Evolutionary conservation across 2,888 invertebrate species (phyloP), one percentile per base, ranked within the genome.

Genomic region (Drosophila nigritarsus): DNA sequence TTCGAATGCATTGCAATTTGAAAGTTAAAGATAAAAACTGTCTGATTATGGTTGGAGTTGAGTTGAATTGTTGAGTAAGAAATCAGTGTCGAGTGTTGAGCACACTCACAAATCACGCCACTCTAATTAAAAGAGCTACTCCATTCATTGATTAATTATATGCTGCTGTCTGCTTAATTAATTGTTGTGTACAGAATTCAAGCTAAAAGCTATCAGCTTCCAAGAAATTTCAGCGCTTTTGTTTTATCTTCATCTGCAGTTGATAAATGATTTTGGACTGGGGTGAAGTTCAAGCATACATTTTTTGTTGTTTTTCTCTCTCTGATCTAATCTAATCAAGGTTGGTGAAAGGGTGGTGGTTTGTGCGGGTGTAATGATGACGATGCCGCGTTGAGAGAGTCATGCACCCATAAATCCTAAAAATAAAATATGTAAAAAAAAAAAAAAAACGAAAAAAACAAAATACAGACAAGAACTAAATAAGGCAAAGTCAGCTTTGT

Each of bases 401-500:
- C 83, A 87, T 85, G 72, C 78, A 68, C 64, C 75, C 82, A 82
- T 85, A 87, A 87, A 85, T 78, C 64, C 63, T 69, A 63, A 56
- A 62, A 42, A 65, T 56, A 68, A 40, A 36, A 42, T 32, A 7
- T 29, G 27, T 30, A 51, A 20, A 18, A 5, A 40, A 34, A n/a
- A 51, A 20, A 18, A 5, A 55, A 63, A 56, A 63, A 45, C 24
- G 40, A 40, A 36, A 40, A 7, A 34, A 64, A 36, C 30, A 9
- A 65, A 42, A 67, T 61, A 65, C 56, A 49, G 24, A 53, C 53
- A 73, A 65, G 59, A 75, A 81, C 85, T 87, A 76, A 87, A 85
- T 79, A 85, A 67, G 85, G 85, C 72, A 87, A 82, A 85, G 81
- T 65, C 80, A 85, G 77, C 72, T 87, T 83, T 82, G 77, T 69